Evolutionary conservation across 2,113 vertebrate species (phyloP).

Genomic region (Holacanthus passer): DNA sequence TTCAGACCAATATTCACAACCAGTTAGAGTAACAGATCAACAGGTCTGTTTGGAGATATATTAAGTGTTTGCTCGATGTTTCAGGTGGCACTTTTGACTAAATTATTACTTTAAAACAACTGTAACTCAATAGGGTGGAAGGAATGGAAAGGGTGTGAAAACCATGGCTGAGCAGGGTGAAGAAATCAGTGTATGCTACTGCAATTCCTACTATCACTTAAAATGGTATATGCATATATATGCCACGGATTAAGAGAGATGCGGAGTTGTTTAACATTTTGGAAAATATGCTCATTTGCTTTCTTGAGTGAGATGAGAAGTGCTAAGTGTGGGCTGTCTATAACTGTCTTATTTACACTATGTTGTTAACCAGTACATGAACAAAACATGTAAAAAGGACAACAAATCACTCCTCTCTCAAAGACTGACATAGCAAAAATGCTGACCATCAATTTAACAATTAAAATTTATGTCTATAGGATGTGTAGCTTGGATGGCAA

Average conservation of each 20-base stretch:
- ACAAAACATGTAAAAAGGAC: background rate
- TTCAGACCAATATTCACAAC: background rate
- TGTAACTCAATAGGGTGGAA: background rate
- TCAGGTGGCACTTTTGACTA: no score
- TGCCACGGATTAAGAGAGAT: background rate
- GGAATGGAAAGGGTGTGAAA: background rate
- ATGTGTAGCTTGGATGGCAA: background rate
- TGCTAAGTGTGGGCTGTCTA: background rate
- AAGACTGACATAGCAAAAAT: background rate
- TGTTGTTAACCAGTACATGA: background rate
- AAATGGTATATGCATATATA: background rate
- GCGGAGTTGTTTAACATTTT: background rate
- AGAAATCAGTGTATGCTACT: background rate
- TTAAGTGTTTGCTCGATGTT: no score
- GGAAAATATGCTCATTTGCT: background rate
- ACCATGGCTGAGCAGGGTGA: background rate
- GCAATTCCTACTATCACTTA: background rate
- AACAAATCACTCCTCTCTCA: background rate
- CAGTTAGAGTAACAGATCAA: background rate
- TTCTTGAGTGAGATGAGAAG: background rate
- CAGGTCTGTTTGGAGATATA: background rate
- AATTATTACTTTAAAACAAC: background rate
- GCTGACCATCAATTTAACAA: background rate
- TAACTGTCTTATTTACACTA: background rate
- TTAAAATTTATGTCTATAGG: background rate